phyloP scores from a whole-genome alignment of 2,113 vertebrate genomes.

The Daboia siamensis region DNA sequence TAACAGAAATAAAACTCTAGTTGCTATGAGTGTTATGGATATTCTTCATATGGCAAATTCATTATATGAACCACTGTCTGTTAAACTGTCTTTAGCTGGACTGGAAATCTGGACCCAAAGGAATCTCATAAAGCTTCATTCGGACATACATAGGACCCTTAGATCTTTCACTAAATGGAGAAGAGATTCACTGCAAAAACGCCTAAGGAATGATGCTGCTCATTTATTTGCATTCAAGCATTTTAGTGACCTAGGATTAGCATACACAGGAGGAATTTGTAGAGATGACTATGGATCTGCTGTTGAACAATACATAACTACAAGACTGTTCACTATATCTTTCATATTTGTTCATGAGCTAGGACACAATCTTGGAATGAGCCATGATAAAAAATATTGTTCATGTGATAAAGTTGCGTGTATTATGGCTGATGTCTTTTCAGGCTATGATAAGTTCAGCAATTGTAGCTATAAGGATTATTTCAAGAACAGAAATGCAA shows the following conservation, averaged over 20 bases:
- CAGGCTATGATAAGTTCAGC: background rate
- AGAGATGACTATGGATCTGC: rapidly evolving
- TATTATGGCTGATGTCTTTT: rapidly evolving
- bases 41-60: conserved; percentile 5
- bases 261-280: conserved; percentile 16
- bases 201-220: conserved; percentile 39
- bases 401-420: background rate
- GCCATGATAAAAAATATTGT: conserved; percentile 17
- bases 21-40: conserved; percentile 2
- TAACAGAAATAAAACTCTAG: conserved; percentile 25
- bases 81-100: background rate
- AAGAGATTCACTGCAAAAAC: background rate
- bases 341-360: conserved; percentile 56
- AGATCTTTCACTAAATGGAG: conserved; percentile 30
- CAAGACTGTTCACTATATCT: conserved; percentile 6
- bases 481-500: conserved; percentile 55
- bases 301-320: conserved; percentile 18
- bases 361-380: conserved; percentile 62
- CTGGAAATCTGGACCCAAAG: conserved; percentile 61
- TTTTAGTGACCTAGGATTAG: conserved; percentile 25
- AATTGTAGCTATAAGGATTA: conserved; percentile 43
- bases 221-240: conserved; percentile 15
- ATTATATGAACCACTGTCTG: background rate
- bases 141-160: background rate
- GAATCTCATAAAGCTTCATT: conserved; percentile 25